Evolutionary conservation across 1,140 invertebrate species (phyloP), one percentile per base, ranked within the genome.

Genomic region (Camponotus pennsylvanicus): DNA sequence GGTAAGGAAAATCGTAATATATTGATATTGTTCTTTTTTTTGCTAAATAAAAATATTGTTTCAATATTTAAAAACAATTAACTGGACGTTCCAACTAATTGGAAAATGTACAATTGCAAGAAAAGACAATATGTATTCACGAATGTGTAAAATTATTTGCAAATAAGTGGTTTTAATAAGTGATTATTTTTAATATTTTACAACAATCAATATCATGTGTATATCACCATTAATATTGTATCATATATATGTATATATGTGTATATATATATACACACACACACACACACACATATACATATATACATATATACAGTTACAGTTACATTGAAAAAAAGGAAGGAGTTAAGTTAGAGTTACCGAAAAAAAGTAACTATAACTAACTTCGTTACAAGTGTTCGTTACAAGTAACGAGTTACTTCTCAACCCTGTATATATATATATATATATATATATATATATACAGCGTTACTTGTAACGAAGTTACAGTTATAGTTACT

Each of bases 91-190:
- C 4, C 49, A 52, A 52, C 0, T 64, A 63, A 76, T 18, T 64
- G 3, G 18, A 37, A 83, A 37, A 11, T 83, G 13, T 45, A 21
- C 5, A 27, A 13, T 11, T 13, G 15, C 49, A 84, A 52, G 40
- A 37, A 49, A 37, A 64, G 6, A 64, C 2, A 71, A 37, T 49
- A 15, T 27, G 27, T 27, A 27, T 27, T 27, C 27, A 27, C 27
- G 27, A 27, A 27, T 27, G 27, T 27, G 3, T n/a, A 2, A 77
- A 42, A 40, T 42, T 63, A 32, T 42, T 15, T 18, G 6, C 9
- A 3, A 76, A 61, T 77, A 18, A 61, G 21, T 61, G n/a, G 42
- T 63, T 76, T 42, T 76, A 18, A 76, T 42, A 42, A 76, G 34
- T 59, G 13, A 32, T 71, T 4, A n/a, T 21, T 55, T 67, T 67